Evolutionary conservation across 2,797 vertebrate species (phyloP), one percentile per base, ranked within the genome.

Genomic region (Podarcis siculus): DNA sequence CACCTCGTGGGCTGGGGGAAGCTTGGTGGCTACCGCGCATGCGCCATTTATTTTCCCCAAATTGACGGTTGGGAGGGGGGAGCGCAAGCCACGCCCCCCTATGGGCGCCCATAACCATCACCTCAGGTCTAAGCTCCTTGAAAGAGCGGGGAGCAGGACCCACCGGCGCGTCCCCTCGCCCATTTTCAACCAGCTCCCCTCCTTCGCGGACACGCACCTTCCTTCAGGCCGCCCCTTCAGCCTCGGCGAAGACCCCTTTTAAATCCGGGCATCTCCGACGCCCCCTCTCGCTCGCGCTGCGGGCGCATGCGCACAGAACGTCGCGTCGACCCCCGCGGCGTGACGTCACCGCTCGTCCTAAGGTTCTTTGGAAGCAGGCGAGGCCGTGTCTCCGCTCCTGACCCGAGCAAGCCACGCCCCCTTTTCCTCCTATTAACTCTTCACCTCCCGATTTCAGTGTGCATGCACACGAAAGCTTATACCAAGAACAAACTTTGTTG

Each of bases 91-190:
- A 19, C 61, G 17, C 61, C 61, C 61, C 66, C 66, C 8, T 9
- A 13, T 15, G 21, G 27, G 66, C 27, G 23, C 21, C 27, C 23
- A 30, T 69, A 8, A 69, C 25, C 66, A 69, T 3, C 23, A 25
- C 27, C 27, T 69, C 8, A 69, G 8, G 66, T 25, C 27, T 69
- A 19, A 5, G 61, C 61, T 64, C 61, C 61, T 23, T 23, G 19
- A 23, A 64, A 2, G 27, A 69, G 66, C 27, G 66, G 27, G 27
- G 23, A 69, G 25, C 5, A 15, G 79, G 5, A 55, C 55, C n/a
- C 15, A 2, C 67, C 42, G 8, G n/a, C 1, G 4, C 49, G 2
- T n/a, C 49, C 0, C 15, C 9, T 64, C 35, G n/a, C 0, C 32
- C 35, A 30, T 45, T 3, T 1, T 3, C 72, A 55, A 55, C 49